Base-by-base conservation (phyloP, 1,140 invertebrate species). In the Drosophila willistoni region DNA sequence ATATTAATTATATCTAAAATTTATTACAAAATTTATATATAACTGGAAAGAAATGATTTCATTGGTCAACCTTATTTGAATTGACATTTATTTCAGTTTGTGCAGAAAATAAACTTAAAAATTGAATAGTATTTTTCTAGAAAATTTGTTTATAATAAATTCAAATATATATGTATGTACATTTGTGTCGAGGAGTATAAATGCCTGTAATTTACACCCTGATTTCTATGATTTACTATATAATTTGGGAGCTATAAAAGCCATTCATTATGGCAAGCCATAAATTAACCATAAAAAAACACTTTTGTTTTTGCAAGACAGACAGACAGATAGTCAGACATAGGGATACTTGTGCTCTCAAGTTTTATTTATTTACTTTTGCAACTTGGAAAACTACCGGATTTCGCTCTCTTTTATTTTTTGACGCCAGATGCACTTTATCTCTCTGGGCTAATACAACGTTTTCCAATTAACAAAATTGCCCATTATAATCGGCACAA, bases 401-500 rank as follows among this genome's bases (percentile, higher is more conserved):
- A 60, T 70, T 76, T 76, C 56, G 34, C 56, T 70, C 65, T 65
- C 34, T 34, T 62, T n/a, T n/a, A n/a, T n/a, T n/a, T n/a, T 54
- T 59, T 34, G 34, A 14, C 33, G 42, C 0, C 14, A 14, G 12
- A 29, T 33, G 57, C 68, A 68, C 56, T 47, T 65, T 41, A 76
- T 19, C 34, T 36, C 7, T 36, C 2, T 36, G 3, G 34, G 64
- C 47, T 17, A 33, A 56, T 17, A 81, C 78, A 81, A n/a, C 42
- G 42, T 63, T 81, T 81, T 68, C 3, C 64, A 81, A 81, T 81
- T 81, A 81, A 57, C 36, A 47, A 77, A 77, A 77, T 68, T 72
- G 64, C 9, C 17, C 12, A 73, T 59, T 42, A 39, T 55, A 65
- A 29, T 29, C 29, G 12, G 13, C 12, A 0, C 25, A 9, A 25